A percentile compares a stretch with the other conserved stretches of the same genome.
phyloP scores from a whole-genome alignment of 2,888 invertebrate species.

The Caenorhabditis panamensis region DNA sequence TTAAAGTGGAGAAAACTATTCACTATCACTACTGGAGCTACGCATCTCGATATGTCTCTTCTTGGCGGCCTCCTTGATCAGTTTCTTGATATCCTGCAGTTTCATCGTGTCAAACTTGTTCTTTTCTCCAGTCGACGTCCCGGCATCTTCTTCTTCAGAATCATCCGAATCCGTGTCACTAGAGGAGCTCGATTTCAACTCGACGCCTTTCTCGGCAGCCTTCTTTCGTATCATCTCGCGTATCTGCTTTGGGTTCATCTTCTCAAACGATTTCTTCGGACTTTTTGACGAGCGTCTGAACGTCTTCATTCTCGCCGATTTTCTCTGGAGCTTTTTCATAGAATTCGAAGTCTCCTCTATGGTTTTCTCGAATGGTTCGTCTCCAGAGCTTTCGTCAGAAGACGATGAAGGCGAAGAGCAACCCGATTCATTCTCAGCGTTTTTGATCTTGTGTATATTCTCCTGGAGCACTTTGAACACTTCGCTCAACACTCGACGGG shows the following conservation, averaged over 20 bases:
- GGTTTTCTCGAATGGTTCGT: slow-evolving; percentile 23
- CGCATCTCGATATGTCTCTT: neutral
- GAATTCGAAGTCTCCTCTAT: neutral
- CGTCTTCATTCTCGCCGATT: neutral
- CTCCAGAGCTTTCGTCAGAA: slow-evolving; percentile 42
- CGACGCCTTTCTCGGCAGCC: slow-evolving; percentile 11
- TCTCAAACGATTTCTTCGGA: neutral
- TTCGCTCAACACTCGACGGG: slow-evolving; percentile 17
- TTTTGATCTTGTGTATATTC: slow-evolving; percentile 11
- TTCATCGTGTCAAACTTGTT: slow-evolving; percentile 24
- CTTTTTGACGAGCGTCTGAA: neutral
- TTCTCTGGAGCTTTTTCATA: neutral
- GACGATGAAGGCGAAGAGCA: slow-evolving; percentile 25
- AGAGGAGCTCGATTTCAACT: neutral
- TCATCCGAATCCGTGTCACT: slow-evolving; percentile 7
- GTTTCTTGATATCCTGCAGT: slow-evolving; percentile 6
- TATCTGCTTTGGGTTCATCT: slow-evolving; percentile 31
- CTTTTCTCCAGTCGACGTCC: no score
- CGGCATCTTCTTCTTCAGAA: neutral
- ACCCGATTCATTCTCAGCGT: slow-evolving; percentile 6
- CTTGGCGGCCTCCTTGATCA: neutral
- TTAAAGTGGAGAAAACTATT: slow-evolving; percentile 3
- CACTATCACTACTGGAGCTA: slow-evolving; percentile 18
- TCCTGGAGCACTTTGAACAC: slow-evolving; percentile 32
- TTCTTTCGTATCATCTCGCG: slow-evolving; percentile 8